phyloP scores from a whole-genome alignment of 2,797 vertebrate genomes.

The Phylloscopus collybita region DNA sequence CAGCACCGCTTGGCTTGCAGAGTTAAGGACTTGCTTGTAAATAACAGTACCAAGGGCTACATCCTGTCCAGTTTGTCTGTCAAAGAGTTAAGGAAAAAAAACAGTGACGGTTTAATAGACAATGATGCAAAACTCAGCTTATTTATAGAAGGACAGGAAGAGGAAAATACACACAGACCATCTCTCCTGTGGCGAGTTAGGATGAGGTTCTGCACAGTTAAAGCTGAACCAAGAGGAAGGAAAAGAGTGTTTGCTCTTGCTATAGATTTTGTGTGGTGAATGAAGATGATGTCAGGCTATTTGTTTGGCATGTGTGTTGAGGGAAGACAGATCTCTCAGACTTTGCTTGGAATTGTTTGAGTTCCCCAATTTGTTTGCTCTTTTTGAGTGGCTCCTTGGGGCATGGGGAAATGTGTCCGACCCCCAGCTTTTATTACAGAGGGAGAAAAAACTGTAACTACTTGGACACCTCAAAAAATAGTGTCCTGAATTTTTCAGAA shows the following conservation, averaged over 20 bases:
- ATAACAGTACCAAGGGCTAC: neutral
- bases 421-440: neutral
- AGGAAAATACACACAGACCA: neutral
- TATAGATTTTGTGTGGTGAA: neutral
- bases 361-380: neutral
- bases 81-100: neutral
- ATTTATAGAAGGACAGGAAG: constrained; percentile 38
- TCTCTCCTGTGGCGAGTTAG: neutral
- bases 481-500: neutral
- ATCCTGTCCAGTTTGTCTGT: neutral
- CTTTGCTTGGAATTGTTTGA: neutral
- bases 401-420: neutral
- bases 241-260: constrained; percentile 27
- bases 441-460: neutral
- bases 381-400: neutral
- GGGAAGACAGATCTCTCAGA: neutral
- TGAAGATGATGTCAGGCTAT: constrained; percentile 11
- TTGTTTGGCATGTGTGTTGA: neutral
- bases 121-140: neutral
- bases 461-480: neutral
- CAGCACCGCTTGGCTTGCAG: neutral
- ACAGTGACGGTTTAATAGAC: neutral
- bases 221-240: constrained; percentile 18
- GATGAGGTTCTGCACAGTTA: neutral
- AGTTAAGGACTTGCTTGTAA: neutral